Percentiles rank a stretch among this genome's conserved stretches.
phyloP scores from a whole-genome alignment of 2,113 vertebrate genomes.

The Bolborhynchus lineola region DNA sequence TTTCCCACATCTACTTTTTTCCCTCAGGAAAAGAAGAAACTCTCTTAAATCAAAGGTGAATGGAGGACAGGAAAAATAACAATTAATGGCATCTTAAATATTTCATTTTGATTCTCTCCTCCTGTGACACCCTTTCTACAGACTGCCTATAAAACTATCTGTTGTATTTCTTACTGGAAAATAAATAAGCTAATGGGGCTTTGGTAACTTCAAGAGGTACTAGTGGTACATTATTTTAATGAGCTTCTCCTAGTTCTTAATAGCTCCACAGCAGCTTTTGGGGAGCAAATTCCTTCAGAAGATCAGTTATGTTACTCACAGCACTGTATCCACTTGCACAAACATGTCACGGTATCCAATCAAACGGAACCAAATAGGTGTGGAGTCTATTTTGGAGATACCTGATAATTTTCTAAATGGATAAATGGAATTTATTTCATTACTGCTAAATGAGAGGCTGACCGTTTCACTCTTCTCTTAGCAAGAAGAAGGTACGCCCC shows the following conservation, averaged over 20 bases:
- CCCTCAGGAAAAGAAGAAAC: not conserved
- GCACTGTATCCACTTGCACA: not conserved
- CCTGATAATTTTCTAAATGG: not conserved
- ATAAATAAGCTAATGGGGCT: not conserved
- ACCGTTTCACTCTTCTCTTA: not conserved
- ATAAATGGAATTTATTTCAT: not conserved
- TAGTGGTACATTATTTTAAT: not conserved
- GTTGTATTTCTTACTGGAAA: not conserved
- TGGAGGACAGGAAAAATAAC: not conserved
- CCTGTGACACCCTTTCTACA: not conserved
- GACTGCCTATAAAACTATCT: not conserved
- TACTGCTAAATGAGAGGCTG: not conserved
- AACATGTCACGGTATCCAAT: not conserved
- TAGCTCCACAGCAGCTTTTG: not conserved
- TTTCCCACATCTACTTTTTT: not conserved
- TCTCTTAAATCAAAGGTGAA: not conserved
- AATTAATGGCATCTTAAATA: not conserved
- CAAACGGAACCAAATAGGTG: not conserved
- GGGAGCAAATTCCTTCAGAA: not conserved
- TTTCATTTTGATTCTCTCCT: not conserved
- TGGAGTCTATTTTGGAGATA: not conserved
- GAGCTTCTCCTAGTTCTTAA: not conserved
- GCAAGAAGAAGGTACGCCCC: not conserved
- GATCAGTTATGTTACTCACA: not conserved
- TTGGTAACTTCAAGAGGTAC: not conserved